These are phyloP conservation scores for Chironomus tentans DNA, from an alignment of 2,888 invertebrate species.

Conservation along the genomic window DNA sequence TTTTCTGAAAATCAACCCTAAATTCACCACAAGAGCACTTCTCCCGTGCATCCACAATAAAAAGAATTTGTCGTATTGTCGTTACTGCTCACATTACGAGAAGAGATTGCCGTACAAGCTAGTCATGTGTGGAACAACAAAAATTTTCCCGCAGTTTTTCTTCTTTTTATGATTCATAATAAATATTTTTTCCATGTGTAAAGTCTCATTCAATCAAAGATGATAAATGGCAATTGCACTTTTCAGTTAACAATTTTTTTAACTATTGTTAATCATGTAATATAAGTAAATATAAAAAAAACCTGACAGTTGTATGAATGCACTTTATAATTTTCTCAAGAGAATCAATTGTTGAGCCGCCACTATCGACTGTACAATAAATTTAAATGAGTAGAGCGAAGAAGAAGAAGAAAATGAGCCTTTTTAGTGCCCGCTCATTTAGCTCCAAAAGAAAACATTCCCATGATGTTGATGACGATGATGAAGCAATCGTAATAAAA, in stretches of 20 bases:
- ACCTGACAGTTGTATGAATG: background rate
- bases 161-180: background rate
- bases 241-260: too few relatives aligned
- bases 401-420: background rate
- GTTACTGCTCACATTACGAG: background rate
- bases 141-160: constrained; percentile 23
- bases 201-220: too few relatives aligned
- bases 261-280: too few relatives aligned
- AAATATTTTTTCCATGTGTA: background rate
- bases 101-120: background rate
- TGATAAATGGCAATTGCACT: too few relatives aligned
- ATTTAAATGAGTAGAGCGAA: background rate
- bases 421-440: background rate
- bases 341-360: background rate
- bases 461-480: background rate
- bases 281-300: background rate
- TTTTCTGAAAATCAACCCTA: too few relatives aligned
- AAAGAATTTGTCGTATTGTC: background rate
- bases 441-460: background rate
- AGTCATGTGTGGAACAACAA: constrained; percentile 4
- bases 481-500: constrained; percentile 23
- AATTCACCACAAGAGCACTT: too few relatives aligned
- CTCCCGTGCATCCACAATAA: too few relatives aligned
- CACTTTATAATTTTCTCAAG: background rate
- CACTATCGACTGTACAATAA: background rate